Base-by-base conservation (phyloP, 2,888 invertebrate species). In the Dryocosmus kuriphilus region DNA sequence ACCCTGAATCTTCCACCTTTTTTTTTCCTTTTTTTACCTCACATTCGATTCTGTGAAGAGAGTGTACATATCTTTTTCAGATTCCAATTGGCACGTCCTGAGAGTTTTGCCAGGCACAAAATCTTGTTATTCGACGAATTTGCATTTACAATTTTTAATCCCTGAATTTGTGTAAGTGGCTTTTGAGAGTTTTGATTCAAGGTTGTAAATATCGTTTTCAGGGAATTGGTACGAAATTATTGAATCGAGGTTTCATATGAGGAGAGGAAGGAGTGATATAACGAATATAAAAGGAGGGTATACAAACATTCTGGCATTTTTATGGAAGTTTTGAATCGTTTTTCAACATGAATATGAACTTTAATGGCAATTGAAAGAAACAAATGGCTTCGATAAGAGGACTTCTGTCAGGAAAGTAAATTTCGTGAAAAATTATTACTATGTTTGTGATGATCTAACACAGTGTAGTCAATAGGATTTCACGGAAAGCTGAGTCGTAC, bases 71-170 rank as follows among this genome's bases (percentile, higher is more conserved):
- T 71, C 46, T 55, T 71, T 30, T 51, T 71, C 51, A 51, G 8
- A 71, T 71, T 51, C 14, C 51, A 71, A 71, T 32, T 51, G 27
- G 27, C 51, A 71, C 55, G n/a, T 27, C 51, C 19, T 51, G 14
- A 7, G 71, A 71, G 30, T 22, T 71, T 71, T 55, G n/a, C 30
- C 30, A 60, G 30, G 6, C 30, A 67, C 14, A 24, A 67, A 67
- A 38, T 30, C 6, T 71, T 46, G 51, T 46, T 46, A 71, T 46
- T 71, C 67, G 27, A 46, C n/a, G 11, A 71, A 51, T 51, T 71
- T 51, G 71, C 51, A 71, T 71, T 71, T 51, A 27, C 71, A 22
- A 65, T 24, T 71, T 63, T 71, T 71, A 51, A 71, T 71, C 51
- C 32, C 14, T 22, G 38, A n/a, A 57, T 24, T 35, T 65, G 62